Conservation (phyloP, 2,797 vertebrate species). For the Eutrigla gurnardus region DNA sequence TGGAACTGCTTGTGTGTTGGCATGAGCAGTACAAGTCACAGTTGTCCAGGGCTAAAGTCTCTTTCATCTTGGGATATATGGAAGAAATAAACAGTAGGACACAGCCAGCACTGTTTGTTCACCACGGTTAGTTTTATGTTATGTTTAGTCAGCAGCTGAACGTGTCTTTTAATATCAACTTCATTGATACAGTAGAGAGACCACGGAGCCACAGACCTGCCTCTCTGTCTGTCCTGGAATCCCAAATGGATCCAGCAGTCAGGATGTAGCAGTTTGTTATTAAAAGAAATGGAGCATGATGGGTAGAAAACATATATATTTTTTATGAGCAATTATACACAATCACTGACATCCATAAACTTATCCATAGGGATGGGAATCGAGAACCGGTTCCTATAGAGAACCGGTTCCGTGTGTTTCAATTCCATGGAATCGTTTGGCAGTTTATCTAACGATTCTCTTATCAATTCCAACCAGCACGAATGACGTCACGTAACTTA, state of each 20-base stretch:
- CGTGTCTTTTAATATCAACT: not conserved
- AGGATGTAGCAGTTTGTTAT: not conserved
- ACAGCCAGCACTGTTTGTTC: not conserved
- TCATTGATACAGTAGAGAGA: not conserved
- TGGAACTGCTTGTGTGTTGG: too few relatives aligned
- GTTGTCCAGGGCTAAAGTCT: not conserved
- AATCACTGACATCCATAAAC: constrained; percentile 8
- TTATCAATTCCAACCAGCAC: too few relatives aligned
- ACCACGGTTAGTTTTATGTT: not conserved
- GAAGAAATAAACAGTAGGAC: not conserved
- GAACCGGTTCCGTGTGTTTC: too few relatives aligned
- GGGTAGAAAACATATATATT: not conserved
- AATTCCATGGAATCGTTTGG: too few relatives aligned
- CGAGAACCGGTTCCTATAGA: too few relatives aligned
- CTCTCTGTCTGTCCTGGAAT: not conserved
- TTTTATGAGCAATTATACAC: not conserved
- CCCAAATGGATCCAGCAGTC: constrained; percentile 10
- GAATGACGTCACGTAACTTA: too few relatives aligned
- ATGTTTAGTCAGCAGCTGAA: not conserved
- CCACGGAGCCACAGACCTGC: not conserved
- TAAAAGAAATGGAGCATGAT: not conserved
- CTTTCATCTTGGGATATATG: not conserved
- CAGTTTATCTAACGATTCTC: too few relatives aligned
- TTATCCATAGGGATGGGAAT: too few relatives aligned
- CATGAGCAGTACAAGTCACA: too few relatives aligned